These are phyloP conservation scores for Pristionchus maxplancki DNA, from an alignment of 2,888 invertebrate species.

Conservation along the genomic window DNA sequence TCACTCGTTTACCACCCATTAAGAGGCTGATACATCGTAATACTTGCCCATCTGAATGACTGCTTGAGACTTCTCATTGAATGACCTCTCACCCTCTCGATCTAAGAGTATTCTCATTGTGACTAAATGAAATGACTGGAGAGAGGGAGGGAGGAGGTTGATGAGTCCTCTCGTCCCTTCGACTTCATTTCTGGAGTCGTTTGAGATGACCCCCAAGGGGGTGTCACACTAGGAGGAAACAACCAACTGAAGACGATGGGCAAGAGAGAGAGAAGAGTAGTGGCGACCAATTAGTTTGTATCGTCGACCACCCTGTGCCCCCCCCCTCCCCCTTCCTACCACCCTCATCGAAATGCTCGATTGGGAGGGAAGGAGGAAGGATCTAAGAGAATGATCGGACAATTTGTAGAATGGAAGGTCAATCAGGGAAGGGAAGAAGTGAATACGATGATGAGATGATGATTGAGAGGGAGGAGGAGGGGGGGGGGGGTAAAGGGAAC, in stretches of 20 bases:
- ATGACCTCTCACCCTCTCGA: conserved; percentile 11
- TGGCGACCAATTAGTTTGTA: conserved; percentile 22
- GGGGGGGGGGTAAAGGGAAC: background rate
- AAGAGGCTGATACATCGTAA: conserved; percentile 6
- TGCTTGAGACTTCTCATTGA: conserved; percentile 19
- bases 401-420: conserved; percentile 38
- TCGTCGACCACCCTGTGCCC: background rate
- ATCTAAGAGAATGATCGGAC: background rate
- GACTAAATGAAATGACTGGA: conserved; percentile 32
- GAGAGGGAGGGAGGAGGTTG: conserved; percentile 4
- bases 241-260: conserved; percentile 22
- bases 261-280: background rate
- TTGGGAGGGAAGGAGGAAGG: background rate
- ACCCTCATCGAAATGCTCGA: background rate
- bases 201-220: conserved; percentile 42
- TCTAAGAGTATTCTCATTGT: conserved; percentile 36
- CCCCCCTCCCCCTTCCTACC: background rate
- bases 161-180: conserved; percentile 12
- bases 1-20: conserved; percentile 27
- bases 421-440: conserved; percentile 19
- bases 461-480: background rate
- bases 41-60: background rate
- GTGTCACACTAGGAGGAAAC: background rate
- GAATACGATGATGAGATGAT: conserved; percentile 28
- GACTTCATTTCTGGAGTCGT: conserved; percentile 16